phyloP scores from a whole-genome alignment of 1,140 invertebrate species.

The Planococcus citri region DNA sequence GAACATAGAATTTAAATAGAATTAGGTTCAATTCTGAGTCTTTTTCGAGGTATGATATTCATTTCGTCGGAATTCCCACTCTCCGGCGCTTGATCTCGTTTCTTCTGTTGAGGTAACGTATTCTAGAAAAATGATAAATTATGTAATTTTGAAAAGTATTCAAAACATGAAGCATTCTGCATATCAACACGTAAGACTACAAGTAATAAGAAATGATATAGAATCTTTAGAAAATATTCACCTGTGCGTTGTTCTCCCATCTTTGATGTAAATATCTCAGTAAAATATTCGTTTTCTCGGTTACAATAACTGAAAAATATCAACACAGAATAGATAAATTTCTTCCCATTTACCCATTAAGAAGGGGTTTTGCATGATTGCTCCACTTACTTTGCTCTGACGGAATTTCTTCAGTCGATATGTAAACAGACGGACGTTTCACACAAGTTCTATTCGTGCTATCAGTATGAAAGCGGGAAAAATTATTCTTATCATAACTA shows the following conservation, averaged over 20 bases:
- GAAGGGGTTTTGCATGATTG: no score
- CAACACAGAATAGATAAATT: not conserved
- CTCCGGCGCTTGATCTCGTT: not conserved
- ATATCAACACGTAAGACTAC: no score
- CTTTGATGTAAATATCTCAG: constrained; percentile 84
- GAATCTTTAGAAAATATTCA: not conserved
- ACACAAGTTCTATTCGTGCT: constrained; percentile 49
- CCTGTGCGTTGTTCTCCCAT: constrained; percentile 48
- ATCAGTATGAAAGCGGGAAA: constrained; percentile 76
- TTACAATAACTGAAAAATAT: constrained; percentile 67
- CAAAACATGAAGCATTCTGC: no score
- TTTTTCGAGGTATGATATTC: not conserved
- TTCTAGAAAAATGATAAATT: not conserved
- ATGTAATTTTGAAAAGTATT: not conserved
- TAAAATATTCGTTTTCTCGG: constrained; percentile 86
- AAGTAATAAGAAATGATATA: no score
- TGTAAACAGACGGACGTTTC: constrained; percentile 76
- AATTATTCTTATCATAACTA: constrained; percentile 80
- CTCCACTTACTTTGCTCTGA: constrained; percentile 72
- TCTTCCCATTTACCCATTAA: not conserved
- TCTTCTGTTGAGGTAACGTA: not conserved
- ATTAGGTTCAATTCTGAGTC: not conserved
- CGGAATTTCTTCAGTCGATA: constrained; percentile 77
- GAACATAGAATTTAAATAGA: not conserved
- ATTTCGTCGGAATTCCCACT: not conserved